Evolutionary conservation across 2,888 invertebrate genomes (phyloP).

Genomic region (Drosophila histrio): DNA sequence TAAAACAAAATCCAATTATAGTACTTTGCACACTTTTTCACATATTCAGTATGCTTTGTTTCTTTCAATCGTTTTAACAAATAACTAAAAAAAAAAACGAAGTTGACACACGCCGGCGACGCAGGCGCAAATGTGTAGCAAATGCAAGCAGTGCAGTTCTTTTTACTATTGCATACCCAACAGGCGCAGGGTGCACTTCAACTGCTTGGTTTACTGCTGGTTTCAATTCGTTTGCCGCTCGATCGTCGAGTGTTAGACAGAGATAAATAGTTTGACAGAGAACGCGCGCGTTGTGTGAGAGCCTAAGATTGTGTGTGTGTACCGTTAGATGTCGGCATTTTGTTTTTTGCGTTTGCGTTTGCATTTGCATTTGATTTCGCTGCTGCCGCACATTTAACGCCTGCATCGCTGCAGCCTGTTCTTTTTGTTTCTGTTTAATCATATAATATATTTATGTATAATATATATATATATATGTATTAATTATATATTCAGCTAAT

Average conservation of each 20-base stretch:
- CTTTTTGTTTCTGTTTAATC: constrained; percentile 23
- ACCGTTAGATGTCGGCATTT: constrained; percentile 11
- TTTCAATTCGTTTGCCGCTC: constrained; percentile 21
- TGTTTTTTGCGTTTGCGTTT: constrained; percentile 6
- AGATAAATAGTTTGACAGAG: not conserved
- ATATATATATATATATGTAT: constrained; percentile 17
- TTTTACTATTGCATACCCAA: constrained; percentile 40
- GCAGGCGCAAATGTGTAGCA: constrained; percentile 59
- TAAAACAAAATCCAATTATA: constrained; percentile 48
- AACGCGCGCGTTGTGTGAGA: constrained; percentile 10
- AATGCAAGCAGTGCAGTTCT: constrained; percentile 10
- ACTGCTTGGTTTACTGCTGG: not conserved
- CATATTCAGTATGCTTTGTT: constrained; percentile 23
- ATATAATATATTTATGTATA: constrained; percentile 4
- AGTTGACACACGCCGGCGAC: constrained; percentile 40
- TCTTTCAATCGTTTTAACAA: constrained; percentile 45
- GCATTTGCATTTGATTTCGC: constrained; percentile 2
- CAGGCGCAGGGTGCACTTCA: constrained; percentile 34
- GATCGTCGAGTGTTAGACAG: constrained; percentile 12
- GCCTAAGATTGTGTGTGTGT: not conserved
- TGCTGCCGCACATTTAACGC: constrained; percentile 37
- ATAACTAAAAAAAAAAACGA: constrained; percentile 65
- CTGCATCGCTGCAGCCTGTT: constrained; percentile 46
- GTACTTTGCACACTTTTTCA: constrained; percentile 21
- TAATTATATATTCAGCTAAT: constrained; percentile 69